Base-by-base conservation (phyloP, 2,113 vertebrate genomes). In the Dipodomys spectabilis region DNA sequence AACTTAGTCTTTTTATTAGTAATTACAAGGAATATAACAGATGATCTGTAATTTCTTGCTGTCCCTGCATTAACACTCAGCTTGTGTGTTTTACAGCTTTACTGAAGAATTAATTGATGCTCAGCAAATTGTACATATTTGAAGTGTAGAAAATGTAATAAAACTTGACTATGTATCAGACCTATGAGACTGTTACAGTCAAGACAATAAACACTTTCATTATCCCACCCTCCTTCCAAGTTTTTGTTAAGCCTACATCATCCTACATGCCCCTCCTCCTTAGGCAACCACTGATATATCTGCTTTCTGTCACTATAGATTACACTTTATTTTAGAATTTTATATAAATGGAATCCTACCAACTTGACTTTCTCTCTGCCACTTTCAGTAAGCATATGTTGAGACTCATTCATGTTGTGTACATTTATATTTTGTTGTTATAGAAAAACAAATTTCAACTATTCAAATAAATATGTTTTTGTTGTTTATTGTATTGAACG, bases 361-460 rank as follows among this genome's bases (percentile, higher is more conserved):
- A 4, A 57, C 3, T 64, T 7, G 53, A 57, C 87, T 84, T 86
- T 86, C 16, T 72, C 16, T 81, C 9, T 85, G 18, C 5, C 78
- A 39, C 27, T 95, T 80, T 82, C n/a, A 19, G 9, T 71, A 32
- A 45, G 9, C 62, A 71, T 78, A 27, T 88, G 94, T 90, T 49
- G 64, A 73, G 45, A 88, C 32, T 45, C 57, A 0, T 71, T 7
- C 65, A 3, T 92, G 30, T 80, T 57, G n/a, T 69, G 11, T 77
- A 25, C 22, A 7, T 71, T 67, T 60, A 1, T 39, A 83, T 80
- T 86, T 64, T 35, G 77, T 65, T 88, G 32, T 62, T 90, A 25
- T 39, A n/a, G 28, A 27, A 0, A 12, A 45, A 53, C 20, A 69
- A 73, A 86, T 89, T 19, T 81, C 32, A 86, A 44, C 4, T 32